Base-by-base conservation (phyloP, 1,140 invertebrate genomes). In the Ceratina australensis region DNA sequence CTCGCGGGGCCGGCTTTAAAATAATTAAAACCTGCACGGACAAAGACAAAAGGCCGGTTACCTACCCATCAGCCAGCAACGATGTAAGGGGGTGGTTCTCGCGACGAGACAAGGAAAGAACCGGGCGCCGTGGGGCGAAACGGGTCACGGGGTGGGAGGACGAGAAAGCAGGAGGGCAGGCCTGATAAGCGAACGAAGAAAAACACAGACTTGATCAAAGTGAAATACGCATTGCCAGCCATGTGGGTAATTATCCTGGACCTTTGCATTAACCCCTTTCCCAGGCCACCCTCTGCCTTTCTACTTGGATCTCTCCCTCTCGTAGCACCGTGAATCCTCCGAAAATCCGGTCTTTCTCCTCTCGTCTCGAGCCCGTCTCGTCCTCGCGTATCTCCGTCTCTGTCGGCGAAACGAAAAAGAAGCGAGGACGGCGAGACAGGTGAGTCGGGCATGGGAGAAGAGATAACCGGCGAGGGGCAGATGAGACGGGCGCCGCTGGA, bases 191-290 rank as follows among this genome's bases (percentile, higher is more conserved):
- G 87, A 89, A 87, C 88, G 88, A 92, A 92, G 91, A 92, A 92
- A 92, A 92, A 92, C 89, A 92, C 87, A 89, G 89, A 89, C 87
- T 89, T 91, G 90, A 92, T 91, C 91, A 92, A 92, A 91, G 90
- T 88, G 83, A 89, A 91, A 89, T 90, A 89, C 88, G 88, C 88
- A 91, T 91, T 90, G 85, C 86, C 89, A 88, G 88, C 88, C 91
- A 91, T 92, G 90, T 91, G 91, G 91, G 90, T 92, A 92, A 92
- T 93, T 92, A 92, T 90, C 89, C 86, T 89, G 86, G 88, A 90
- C 89, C 88, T 90, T 90, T 92, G 87, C 91, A 87, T 89, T 88
- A 89, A 88, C 88, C 87, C 89, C 87, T 88, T 90, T 54, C 78
- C 49, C 52, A 52, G 22, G 13, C 54, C 54, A 52, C 59, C 80